Conservation (phyloP, 2,797 vertebrate genomes). For the Potorous gilbertii region DNA sequence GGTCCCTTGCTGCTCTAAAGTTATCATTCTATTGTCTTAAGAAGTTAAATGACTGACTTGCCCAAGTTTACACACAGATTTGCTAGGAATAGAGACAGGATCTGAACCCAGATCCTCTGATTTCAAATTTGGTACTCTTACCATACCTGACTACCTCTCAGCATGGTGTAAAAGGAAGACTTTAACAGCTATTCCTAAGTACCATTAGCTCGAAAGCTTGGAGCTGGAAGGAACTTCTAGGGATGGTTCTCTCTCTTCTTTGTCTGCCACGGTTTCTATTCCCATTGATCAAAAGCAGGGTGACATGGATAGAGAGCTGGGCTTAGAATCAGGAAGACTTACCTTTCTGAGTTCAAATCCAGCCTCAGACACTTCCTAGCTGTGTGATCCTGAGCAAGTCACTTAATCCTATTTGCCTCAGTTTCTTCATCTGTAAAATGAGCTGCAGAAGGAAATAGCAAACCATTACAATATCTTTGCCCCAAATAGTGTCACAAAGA, state of each 20-base stretch:
- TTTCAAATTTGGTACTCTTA: neutral
- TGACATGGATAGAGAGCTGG: neutral
- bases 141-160: neutral
- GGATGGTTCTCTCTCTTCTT: neutral
- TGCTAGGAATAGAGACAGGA: neutral
- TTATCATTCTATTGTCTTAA: neutral
- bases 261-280: neutral
- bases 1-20: neutral
- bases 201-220: neutral
- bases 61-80: neutral
- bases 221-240: neutral
- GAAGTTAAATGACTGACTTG: neutral
- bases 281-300: neutral
- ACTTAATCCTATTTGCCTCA: neutral
- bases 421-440: neutral
- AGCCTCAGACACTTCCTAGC: neutral
- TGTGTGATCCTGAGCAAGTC: neutral
- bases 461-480: neutral
- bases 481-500: neutral
- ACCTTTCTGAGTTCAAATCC: neutral
- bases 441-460: neutral
- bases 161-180: neutral
- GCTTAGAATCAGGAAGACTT: neutral
- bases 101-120: neutral
- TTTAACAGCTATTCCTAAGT: neutral